Base-by-base conservation (phyloP, 2,888 invertebrate genomes). In the Elaeidobius kamerunicus region DNA sequence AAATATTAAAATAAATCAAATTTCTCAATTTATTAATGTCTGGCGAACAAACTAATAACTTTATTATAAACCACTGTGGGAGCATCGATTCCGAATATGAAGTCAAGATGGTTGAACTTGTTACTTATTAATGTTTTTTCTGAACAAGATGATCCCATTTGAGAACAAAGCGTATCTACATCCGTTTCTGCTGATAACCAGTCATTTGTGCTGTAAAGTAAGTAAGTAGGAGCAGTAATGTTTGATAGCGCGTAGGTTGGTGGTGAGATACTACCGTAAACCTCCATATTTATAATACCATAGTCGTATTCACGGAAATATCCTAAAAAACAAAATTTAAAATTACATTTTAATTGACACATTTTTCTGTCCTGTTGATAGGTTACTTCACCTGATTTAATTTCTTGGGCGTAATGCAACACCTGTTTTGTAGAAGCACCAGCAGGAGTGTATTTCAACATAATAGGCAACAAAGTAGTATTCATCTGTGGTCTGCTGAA, bases 341-440 rank as follows among this genome's bases (percentile, higher is more conserved):
- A n/a, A n/a, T n/a, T n/a, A n/a, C n/a, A n/a, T n/a, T n/a, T n/a
- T n/a, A n/a, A n/a, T n/a, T n/a, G n/a, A n/a, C n/a, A n/a, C n/a
- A n/a, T n/a, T n/a, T n/a, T n/a, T n/a, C n/a, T n/a, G n/a, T n/a
- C n/a, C n/a, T n/a, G n/a, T n/a, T n/a, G n/a, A 9, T n/a, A n/a
- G n/a, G n/a, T n/a, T n/a, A n/a, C 17, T 1, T 68, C 52, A 41
- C 70, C 69, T 30, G 76, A 77, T 9, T 69, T 64, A 15, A 83
- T 77, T 16, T 81, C 75, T 72, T 91, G 91, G 0, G 76, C 83
- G 65, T 80, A 90, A 69, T 91, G 91, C 3, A 82, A 73, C 5
- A 89, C 68, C 67, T 88, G 87, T 62, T 80, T 79, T 1, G 81
- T 78, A 1, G 88, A 78, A 6, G 66, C 44, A 36, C 71, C 71